These are phyloP conservation scores for Neodiprion fabricii DNA, from an alignment of 1,140 invertebrate genomes.

Conservation along the genomic window DNA sequence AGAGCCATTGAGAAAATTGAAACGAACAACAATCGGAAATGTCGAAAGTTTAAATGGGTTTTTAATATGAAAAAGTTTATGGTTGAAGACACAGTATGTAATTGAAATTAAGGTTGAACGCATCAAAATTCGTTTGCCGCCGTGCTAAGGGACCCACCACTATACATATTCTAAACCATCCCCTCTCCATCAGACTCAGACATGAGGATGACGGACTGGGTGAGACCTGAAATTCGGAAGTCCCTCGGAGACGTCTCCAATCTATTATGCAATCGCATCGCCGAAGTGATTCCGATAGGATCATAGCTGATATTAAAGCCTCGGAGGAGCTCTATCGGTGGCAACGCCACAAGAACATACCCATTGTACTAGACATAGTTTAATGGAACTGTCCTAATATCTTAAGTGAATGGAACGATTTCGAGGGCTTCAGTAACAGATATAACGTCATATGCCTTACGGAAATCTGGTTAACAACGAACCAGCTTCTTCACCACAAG, in stretches of 20 bases:
- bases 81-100: too few relatives aligned
- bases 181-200: background rate
- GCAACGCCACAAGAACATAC: background rate
- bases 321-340: background rate
- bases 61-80: too few relatives aligned
- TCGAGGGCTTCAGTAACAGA: constrained; percentile 5
- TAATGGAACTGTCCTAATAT: constrained; percentile 26
- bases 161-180: background rate
- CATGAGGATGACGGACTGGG: too few relatives aligned
- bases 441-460: constrained; percentile 20
- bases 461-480: constrained; percentile 19
- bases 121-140: too few relatives aligned
- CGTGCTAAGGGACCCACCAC: too few relatives aligned
- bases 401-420: constrained; percentile 16
- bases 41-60: too few relatives aligned
- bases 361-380: constrained; percentile 16
- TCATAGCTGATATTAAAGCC: background rate
- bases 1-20: too few relatives aligned
- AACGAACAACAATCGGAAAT: too few relatives aligned
- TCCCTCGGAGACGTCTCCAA: background rate
- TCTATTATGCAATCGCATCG: background rate
- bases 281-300: background rate
- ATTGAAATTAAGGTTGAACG: too few relatives aligned
- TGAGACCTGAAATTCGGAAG: background rate
- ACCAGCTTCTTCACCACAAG: background rate